A percentile compares a stretch with the other conserved stretches of the same genome.
Conservation (phyloP, 2,888 invertebrate species). For the Drosophila acutilabella region DNA sequence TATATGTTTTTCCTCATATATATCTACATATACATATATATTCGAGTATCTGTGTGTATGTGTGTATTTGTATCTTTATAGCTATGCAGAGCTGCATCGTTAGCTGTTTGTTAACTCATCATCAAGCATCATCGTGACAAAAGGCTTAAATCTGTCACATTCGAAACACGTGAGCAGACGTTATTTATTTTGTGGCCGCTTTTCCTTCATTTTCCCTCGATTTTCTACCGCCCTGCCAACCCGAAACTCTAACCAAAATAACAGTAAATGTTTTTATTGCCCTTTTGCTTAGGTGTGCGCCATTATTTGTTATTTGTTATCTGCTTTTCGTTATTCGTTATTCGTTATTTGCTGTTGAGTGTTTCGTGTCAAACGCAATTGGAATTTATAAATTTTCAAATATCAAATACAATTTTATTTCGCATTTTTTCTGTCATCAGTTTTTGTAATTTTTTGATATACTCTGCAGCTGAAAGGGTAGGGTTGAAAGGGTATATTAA, state of each 20-base stretch:
- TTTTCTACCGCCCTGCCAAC: neutral
- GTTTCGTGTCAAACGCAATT: conserved; percentile 63
- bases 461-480: neutral
- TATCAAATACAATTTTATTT: conserved; percentile 65
- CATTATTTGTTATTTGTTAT: conserved; percentile 30
- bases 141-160: conserved; percentile 81
- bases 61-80: conserved; percentile 10
- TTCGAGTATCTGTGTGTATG: neutral
- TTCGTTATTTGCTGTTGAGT: conserved; percentile 25
- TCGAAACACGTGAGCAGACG: conserved; percentile 76
- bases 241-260: conserved; percentile 9
- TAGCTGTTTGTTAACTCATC: conserved; percentile 78
- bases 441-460: conserved; percentile 11
- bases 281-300: conserved; percentile 40
- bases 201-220: conserved; percentile 1
- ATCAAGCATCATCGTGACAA: conserved; percentile 77
- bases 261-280: conserved; percentile 66
- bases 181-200: conserved; percentile 71
- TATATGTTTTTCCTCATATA: conserved; percentile 3
- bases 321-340: conserved; percentile 24
- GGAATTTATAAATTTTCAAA: conserved; percentile 69
- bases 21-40: conserved; percentile 21
- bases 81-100: conserved; percentile 46
- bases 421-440: conserved; percentile 5
- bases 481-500: neutral